Percentiles rank a stretch among this genome's conserved stretches.
phyloP scores from a whole-genome alignment of 2,888 invertebrate species.

The Girardia tigrina region DNA sequence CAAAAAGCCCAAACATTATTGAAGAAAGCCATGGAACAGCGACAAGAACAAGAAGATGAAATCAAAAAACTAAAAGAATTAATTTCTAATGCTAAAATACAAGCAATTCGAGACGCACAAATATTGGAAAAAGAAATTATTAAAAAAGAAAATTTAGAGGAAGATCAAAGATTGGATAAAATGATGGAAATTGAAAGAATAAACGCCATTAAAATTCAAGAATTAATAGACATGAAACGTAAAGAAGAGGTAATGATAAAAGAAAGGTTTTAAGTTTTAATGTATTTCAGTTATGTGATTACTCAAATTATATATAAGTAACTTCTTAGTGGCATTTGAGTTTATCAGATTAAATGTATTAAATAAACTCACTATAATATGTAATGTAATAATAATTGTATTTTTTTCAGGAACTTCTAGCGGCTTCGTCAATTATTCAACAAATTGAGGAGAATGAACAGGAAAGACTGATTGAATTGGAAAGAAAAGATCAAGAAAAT shows the following conservation, averaged over 20 bases:
- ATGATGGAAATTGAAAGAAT: slow-evolving; percentile 51
- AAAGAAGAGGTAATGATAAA: slow-evolving; percentile 45
- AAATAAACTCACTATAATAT: too few species aligned
- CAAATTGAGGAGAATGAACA: slow-evolving; percentile 50
- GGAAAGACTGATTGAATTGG: slow-evolving; percentile 45
- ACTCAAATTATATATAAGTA: too few species aligned
- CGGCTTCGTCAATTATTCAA: slow-evolving; percentile 48
- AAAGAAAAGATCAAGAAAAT: slow-evolving; percentile 50
- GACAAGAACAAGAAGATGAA: slow-evolving; percentile 51
- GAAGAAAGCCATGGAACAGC: slow-evolving; percentile 46
- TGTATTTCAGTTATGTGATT: too few species aligned
- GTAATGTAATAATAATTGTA: too few species aligned
- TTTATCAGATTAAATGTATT: too few species aligned
- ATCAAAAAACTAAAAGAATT: slow-evolving; percentile 50
- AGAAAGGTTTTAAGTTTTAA: too few species aligned
- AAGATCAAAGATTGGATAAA: slow-evolving; percentile 47
- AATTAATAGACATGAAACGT: slow-evolving; percentile 47
- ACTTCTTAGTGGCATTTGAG: too few species aligned
- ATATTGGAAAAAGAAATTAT: slow-evolving; percentile 48
- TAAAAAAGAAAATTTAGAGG: slow-evolving; percentile 44
- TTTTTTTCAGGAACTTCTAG: slow-evolving; percentile 39
- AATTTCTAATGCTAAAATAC: slow-evolving; percentile 50
- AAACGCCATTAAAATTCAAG: slow-evolving; percentile 47
- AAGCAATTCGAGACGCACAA: slow-evolving; percentile 50
- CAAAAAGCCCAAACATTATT: slow-evolving; percentile 47